Evolutionary conservation across 2,797 vertebrate species (phyloP), one percentile per base, ranked within the genome.

Genomic region (Aselliscus stoliczkanus): DNA sequence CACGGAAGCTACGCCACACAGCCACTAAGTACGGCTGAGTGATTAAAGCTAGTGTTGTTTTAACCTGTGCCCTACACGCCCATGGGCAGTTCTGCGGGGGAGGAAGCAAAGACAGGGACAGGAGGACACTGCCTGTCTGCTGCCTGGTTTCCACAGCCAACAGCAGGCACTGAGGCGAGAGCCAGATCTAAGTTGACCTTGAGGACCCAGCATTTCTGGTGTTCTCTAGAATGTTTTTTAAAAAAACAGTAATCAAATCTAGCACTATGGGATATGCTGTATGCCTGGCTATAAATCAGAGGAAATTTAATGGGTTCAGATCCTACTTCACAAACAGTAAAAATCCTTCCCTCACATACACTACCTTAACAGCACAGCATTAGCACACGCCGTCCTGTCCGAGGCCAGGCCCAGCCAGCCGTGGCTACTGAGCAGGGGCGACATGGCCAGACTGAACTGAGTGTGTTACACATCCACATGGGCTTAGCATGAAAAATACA

Each of bases 401-500:
- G 1, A 3, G 52, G 54, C 14, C 12, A 0, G 17, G 18, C 76
- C 27, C 15, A 29, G 77, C 5, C n/a, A 23, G 12, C 29, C 0
- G 2, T 2, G 52, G 44, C 88, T 1, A 21, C 52, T 1, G 27
- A 14, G 50, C 0, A 0, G 42, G 2, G 20, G 34, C 50, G 8
- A 14, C 1, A 1, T 15, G 31, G 72, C 44, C 18, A 0, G 17
- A 15, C 15, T 50, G 60, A 52, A 73, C 2, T 17, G 47, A 60
- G 64, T 4, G 37, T 12, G 72, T 34, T 58, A 72, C 3, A 77
- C 31, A 69, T 12, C 73, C 17, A 47, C 12, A n/a, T 6, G 21
- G 42, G 50, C 27, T 62, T 20, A 7, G 44, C 31, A 29, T 1
- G n/a, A 80, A 79, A 92, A 72, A 23, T 10, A 58, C n/a, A 37